These are phyloP conservation scores for Meliscaeva auricollis DNA, from an alignment of 2,888 invertebrate species.

Conservation along the genomic window DNA sequence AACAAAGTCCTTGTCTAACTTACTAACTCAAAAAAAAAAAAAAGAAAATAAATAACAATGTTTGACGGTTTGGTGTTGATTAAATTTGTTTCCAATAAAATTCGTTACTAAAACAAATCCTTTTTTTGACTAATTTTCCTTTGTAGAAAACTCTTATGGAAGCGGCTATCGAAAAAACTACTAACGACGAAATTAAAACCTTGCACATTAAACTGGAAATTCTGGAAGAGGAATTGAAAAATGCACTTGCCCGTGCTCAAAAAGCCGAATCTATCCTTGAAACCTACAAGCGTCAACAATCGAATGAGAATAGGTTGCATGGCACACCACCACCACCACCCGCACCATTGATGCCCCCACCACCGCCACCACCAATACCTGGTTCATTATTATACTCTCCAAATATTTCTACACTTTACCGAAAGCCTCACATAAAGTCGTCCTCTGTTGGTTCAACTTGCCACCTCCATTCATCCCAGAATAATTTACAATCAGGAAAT, in stretches of 20 bases:
- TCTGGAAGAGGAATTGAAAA: slow-evolving; percentile 85
- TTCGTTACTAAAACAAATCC: slow-evolving; percentile 54
- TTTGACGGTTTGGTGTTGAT: slow-evolving; percentile 52
- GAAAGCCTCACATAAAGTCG: slow-evolving; percentile 59
- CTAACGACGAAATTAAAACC: slow-evolving; percentile 85
- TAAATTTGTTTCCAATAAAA: slow-evolving; percentile 15
- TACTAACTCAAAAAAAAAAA: neutral
- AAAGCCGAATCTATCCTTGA: slow-evolving; percentile 85
- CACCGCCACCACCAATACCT: slow-evolving; percentile 82
- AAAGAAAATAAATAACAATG: slow-evolving; percentile 17
- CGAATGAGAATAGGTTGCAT: slow-evolving; percentile 57
- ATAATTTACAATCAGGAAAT: slow-evolving; percentile 79
- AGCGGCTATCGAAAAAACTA: slow-evolving; percentile 85
- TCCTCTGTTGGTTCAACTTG: slow-evolving; percentile 52
- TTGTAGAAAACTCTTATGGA: slow-evolving; percentile 85
- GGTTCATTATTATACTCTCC: slow-evolving; percentile 80
- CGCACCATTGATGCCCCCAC: slow-evolving; percentile 82
- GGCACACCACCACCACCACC: slow-evolving; percentile 78
- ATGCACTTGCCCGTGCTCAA: slow-evolving; percentile 85
- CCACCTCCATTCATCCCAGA: slow-evolving; percentile 75
- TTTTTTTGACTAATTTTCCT: slow-evolving; percentile 73
- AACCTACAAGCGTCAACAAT: slow-evolving; percentile 78
- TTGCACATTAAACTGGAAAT: slow-evolving; percentile 86
- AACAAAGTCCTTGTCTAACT: slow-evolving; percentile 52
- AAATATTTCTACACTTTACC: slow-evolving; percentile 61